Evolutionary conservation across 2,113 vertebrate species (phyloP).

Genomic region (Heloderma charlesbogerti): DNA sequence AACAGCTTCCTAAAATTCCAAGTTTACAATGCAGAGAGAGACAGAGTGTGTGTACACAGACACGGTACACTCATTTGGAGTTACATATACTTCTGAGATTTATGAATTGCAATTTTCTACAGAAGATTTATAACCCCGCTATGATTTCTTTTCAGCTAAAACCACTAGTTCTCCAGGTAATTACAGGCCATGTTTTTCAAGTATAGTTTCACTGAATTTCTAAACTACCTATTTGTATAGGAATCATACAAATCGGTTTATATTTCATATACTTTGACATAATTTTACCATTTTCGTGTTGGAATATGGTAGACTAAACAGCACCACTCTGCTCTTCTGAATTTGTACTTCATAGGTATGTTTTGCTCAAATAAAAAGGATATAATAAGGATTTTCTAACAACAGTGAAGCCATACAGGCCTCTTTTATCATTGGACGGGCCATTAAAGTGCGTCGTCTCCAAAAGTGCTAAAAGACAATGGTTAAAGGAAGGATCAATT

Average conservation of each 20-base stretch:
- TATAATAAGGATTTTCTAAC: constrained; percentile 99
- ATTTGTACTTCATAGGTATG: accelerated
- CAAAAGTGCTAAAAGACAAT: constrained; percentile 88
- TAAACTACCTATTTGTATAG: background rate
- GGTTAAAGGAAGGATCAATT: background rate
- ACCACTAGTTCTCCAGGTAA: background rate
- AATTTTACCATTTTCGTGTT: background rate
- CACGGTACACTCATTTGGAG: no score
- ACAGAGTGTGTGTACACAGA: no score
- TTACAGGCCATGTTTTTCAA: background rate
- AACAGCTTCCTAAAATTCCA: background rate
- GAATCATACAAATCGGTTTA: background rate
- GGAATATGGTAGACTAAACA: background rate
- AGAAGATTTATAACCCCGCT: background rate
- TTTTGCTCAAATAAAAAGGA: constrained; percentile 81
- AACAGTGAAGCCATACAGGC: constrained; percentile 94
- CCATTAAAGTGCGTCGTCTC: constrained; percentile 94
- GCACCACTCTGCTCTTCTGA: background rate
- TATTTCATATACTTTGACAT: background rate
- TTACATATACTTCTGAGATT: background rate
- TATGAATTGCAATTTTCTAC: background rate
- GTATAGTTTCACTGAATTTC: background rate
- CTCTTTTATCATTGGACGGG: constrained; percentile 96
- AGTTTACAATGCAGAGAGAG: background rate
- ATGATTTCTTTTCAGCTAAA: background rate